phyloP scores from a whole-genome alignment of 2,113 vertebrate genomes.

The Ameiurus melas region DNA sequence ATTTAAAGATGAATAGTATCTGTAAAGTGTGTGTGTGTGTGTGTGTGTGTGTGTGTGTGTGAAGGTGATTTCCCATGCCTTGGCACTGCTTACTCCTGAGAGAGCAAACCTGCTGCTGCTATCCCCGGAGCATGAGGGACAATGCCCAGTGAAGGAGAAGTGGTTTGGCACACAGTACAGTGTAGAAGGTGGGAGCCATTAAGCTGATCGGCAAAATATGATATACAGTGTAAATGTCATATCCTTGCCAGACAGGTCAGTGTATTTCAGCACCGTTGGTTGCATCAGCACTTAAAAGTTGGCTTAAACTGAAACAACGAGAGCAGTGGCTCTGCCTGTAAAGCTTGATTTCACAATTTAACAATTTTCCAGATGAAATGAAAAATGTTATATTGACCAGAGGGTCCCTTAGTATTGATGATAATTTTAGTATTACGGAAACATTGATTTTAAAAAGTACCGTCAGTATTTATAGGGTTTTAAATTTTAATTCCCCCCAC shows the following conservation, averaged over 20 bases:
- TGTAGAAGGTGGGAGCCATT: slow-evolving; percentile 80
- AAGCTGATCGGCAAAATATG: slow-evolving; percentile 3
- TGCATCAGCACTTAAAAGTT: slow-evolving; percentile 9
- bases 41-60: slow-evolving; percentile 36
- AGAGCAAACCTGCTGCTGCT: slow-evolving; percentile 90
- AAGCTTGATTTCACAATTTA: not conserved
- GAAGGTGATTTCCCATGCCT: slow-evolving; percentile 86
- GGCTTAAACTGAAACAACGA: not conserved
- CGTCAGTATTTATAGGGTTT: too few species aligned
- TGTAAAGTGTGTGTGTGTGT: not conserved
- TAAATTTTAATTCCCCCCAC: too few species aligned
- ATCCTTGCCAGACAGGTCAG: not conserved
- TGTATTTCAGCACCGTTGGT: not conserved
- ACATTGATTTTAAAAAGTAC: too few species aligned
- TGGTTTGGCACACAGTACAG: slow-evolving; percentile 97
- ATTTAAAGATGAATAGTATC: not conserved
- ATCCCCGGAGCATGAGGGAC: slow-evolving; percentile 91
- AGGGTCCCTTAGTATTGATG: too few species aligned
- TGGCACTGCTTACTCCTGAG: slow-evolving; percentile 84
- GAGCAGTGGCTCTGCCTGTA: not conserved
- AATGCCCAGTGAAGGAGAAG: slow-evolving; percentile 85
- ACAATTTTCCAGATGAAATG: not conserved
- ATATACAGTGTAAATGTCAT: not conserved
- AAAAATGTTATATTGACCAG: not conserved
- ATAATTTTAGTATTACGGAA: too few species aligned